phyloP scores from a whole-genome alignment of 2,113 vertebrate genomes.

The Beaufortia kweichowensis region DNA sequence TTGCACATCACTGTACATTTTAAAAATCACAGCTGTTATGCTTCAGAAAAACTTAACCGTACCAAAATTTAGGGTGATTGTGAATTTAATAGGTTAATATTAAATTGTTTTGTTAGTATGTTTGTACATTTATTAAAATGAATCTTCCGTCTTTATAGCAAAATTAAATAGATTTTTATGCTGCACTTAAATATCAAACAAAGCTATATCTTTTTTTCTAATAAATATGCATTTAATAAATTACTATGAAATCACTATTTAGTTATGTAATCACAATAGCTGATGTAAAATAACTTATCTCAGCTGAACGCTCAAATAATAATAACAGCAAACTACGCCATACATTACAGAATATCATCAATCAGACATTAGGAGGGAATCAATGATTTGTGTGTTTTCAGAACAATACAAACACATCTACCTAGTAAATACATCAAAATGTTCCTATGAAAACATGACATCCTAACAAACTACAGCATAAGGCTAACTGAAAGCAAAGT shows the following conservation, averaged over 20 bases:
- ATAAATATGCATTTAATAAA: background rate
- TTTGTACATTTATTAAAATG: background rate
- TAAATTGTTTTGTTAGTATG: background rate
- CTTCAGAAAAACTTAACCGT: background rate
- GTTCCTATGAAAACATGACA: constrained; percentile 48
- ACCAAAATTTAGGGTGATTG: background rate
- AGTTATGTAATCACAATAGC: too few species aligned
- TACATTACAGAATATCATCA: constrained; percentile 47
- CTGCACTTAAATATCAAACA: background rate
- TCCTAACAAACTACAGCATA: constrained; percentile 61
- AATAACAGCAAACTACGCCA: constrained; percentile 52
- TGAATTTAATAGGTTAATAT: background rate
- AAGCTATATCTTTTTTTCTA: background rate
- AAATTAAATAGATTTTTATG: background rate
- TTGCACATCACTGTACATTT: background rate
- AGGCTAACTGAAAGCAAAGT: constrained; percentile 77
- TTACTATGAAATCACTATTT: constrained; percentile 19
- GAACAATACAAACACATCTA: constrained; percentile 62
- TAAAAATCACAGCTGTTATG: background rate
- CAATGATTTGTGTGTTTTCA: constrained; percentile 37
- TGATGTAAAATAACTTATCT: constrained; percentile 1
- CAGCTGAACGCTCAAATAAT: constrained; percentile 17
- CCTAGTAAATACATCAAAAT: constrained; percentile 53
- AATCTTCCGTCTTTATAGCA: background rate
- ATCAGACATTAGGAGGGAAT: constrained; percentile 42